Evolutionary conservation across 2,888 invertebrate species (phyloP), one percentile per base, ranked within the genome.

Genomic region (Epinotia nisella): DNA sequence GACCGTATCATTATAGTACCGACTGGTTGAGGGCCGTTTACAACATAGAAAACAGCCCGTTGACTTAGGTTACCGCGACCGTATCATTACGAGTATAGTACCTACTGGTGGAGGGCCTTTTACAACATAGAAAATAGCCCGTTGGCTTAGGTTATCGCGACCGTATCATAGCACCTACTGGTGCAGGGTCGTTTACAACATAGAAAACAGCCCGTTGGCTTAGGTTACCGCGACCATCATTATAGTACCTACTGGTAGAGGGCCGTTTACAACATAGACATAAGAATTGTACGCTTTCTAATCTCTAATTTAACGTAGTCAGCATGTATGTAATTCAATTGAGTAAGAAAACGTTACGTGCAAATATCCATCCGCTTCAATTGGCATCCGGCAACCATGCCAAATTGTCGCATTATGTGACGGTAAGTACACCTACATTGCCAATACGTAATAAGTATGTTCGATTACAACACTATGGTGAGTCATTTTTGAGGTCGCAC

Each of bases 281-380:
- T 24, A 53, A 64, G 51, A 64, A 64, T 64, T 17, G 64, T 64
- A 73, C 64, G 68, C 64, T 73, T 73, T 73, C 73, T 73, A 73
- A 73, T 62, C 59, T 64, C 68, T 69, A 73, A 73, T 73, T 72
- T 69, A 58, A 64, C 41, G 64, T 69, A 69, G 51, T 58, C 68
- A 51, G 56, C 53, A 58, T 72, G 49, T 55, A 60, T 67, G 73
- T 73, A 69, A 73, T 73, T 69, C 73, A 69, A 73, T 73, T 73
- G 73, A 58, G 73, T 61, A 73, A 73, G 73, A 73, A 71, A 73
- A 72, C 55, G 69, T 73, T 73, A 69, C 73, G 73, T 73, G 68
- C 64, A 73, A 73, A 73, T 73, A 73, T 73, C 68, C 68, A 69
- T 73, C 58, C 73, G 73, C 58, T 66, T 59, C 24, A 73, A 73